Percentiles rank a stretch among this genome's conserved stretches.
Conservation (phyloP, 1,140 invertebrate species). For the Scaptomyza hsui region DNA sequence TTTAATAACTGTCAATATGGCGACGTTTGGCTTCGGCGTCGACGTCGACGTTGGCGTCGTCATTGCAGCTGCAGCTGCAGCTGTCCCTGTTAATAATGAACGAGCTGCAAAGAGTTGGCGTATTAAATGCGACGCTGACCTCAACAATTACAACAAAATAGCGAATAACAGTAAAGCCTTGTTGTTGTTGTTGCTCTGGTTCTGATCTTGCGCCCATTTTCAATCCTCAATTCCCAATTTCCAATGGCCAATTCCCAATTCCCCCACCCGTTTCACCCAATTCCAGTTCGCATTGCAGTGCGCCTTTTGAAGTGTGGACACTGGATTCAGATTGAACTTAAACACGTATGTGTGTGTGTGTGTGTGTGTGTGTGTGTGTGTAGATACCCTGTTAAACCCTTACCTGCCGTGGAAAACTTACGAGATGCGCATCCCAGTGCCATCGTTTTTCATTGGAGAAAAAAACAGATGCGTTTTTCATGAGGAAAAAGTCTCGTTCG, state of each 20-base stretch:
- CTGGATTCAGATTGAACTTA: too few species aligned
- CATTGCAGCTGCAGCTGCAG: slow-evolving; percentile 6
- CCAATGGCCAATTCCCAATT: background rate
- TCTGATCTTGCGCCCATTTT: slow-evolving; percentile 58
- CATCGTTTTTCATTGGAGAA: too few species aligned
- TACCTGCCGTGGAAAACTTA: background rate
- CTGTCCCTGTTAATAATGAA: slow-evolving; percentile 69
- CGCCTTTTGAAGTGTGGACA: slow-evolving; percentile 38
- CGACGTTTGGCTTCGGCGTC: slow-evolving; percentile 21
- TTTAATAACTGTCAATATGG: slow-evolving; percentile 72
- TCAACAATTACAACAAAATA: slow-evolving; percentile 46
- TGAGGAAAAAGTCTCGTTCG: too few species aligned
- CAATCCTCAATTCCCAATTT: background rate
- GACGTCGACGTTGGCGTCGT: background rate
- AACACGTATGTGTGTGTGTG: background rate
- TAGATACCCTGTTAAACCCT: slow-evolving; percentile 2
- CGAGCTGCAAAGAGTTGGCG: slow-evolving; percentile 41
- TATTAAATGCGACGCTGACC: slow-evolving; percentile 64
- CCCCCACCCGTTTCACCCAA: too few species aligned
- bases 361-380: background rate
- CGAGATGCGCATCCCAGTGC: too few species aligned
- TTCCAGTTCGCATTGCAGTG: background rate
- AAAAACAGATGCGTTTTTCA: too few species aligned
- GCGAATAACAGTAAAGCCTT: slow-evolving; percentile 10
- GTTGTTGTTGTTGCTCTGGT: background rate